Conservation (phyloP, 2,888 invertebrate species). For the Chydorus sphaericus region DNA sequence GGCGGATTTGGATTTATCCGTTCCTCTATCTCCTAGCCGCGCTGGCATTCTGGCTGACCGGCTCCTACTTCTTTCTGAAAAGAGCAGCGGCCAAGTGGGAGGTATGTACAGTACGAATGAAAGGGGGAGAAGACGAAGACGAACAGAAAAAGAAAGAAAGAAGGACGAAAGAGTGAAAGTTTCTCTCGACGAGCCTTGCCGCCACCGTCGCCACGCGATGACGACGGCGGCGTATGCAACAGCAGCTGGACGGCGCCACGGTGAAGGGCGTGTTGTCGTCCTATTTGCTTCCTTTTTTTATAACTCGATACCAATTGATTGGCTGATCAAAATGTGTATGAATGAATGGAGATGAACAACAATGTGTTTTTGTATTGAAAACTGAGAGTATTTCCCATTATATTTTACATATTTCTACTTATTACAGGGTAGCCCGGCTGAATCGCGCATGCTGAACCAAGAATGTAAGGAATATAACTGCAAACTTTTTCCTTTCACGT, state of each 20-base stretch:
- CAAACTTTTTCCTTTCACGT: too few species aligned
- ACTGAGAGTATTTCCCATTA: not conserved
- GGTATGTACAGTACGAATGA: not conserved
- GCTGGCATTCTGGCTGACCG: slow-evolving; percentile 2
- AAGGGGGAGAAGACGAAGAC: not conserved
- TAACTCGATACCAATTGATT: not conserved
- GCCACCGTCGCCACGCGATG: not conserved
- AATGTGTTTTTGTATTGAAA: not conserved
- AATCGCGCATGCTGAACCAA: not conserved
- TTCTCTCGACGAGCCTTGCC: not conserved
- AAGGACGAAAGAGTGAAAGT: not conserved
- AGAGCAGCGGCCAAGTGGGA: slow-evolving; percentile 9
- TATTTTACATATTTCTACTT: not conserved
- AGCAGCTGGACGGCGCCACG: not conserved
- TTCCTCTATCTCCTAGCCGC: slow-evolving; percentile 3
- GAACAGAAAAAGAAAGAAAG: not conserved
- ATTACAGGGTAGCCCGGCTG: slow-evolving; percentile 3
- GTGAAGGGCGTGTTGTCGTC: not conserved
- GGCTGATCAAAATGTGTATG: not conserved
- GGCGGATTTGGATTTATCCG: not conserved
- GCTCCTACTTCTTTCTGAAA: not conserved
- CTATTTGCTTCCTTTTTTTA: not conserved
- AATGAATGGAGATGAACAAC: not conserved
- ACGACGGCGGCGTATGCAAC: not conserved
- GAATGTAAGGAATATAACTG: too few species aligned